phyloP scores from a whole-genome alignment of 2,888 invertebrate species.

The Endomychus coccineus region DNA sequence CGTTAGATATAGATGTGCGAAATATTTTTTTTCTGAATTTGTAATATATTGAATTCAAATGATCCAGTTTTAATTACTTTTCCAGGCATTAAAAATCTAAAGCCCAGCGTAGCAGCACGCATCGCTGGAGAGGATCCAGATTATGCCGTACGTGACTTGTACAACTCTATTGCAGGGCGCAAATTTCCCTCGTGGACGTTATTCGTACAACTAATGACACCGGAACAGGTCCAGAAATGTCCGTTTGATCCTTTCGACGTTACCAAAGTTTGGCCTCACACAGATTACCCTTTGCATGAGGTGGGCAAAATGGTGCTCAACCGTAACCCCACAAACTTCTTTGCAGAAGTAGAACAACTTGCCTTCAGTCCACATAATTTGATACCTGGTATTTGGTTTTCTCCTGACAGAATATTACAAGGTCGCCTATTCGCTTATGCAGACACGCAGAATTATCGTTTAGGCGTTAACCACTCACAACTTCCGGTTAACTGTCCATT shows the following conservation, averaged over 20 bases:
- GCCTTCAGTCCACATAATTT: constrained; percentile 83
- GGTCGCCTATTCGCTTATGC: constrained; percentile 78
- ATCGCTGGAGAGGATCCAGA: constrained; percentile 74
- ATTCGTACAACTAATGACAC: constrained; percentile 75
- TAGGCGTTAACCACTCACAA: constrained; percentile 85
- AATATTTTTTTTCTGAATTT: too few species aligned
- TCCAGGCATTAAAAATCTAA: constrained; percentile 77
- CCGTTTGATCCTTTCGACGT: constrained; percentile 85
- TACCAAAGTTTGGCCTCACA: constrained; percentile 84
- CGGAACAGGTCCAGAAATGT: constrained; percentile 67
- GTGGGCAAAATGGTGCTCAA: constrained; percentile 79
- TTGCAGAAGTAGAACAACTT: constrained; percentile 83
- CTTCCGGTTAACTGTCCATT: constrained; percentile 91
- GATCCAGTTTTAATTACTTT: too few species aligned
- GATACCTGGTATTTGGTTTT: constrained; percentile 84
- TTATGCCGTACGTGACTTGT: constrained; percentile 78
- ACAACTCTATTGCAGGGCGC: constrained; percentile 71
- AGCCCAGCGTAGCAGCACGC: constrained; percentile 56
- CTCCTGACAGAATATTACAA: constrained; percentile 85
- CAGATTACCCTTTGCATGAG: constrained; percentile 73
- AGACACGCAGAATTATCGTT: constrained; percentile 80
- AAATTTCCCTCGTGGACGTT: constrained; percentile 70
- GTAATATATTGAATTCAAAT: too few species aligned
- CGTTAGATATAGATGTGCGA: too few species aligned
- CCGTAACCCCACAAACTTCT: constrained; percentile 82